phyloP scores from a whole-genome alignment of 1,140 invertebrate species.

The Phocides pigmalion region DNA sequence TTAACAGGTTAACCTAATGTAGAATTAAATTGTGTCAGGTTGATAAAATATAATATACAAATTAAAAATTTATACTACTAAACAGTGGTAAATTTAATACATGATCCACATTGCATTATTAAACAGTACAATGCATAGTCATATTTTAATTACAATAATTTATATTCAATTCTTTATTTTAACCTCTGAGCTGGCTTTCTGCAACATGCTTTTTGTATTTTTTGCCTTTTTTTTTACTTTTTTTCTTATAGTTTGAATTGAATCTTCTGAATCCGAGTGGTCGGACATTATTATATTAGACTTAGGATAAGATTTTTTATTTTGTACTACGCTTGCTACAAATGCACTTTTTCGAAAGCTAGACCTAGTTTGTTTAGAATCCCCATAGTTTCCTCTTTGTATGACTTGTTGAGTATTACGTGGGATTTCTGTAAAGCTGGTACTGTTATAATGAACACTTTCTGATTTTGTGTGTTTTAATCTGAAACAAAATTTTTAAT shows the following conservation, averaged over 20 bases:
- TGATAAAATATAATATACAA: too few species aligned
- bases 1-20: too few species aligned
- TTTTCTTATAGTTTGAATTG: constrained; percentile 67
- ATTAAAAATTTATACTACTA: too few species aligned
- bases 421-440: constrained; percentile 78
- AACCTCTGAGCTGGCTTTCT: constrained; percentile 54
- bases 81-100: not conserved
- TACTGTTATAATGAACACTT: constrained; percentile 62
- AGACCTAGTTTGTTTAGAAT: constrained; percentile 70
- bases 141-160: too few species aligned
- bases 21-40: too few species aligned
- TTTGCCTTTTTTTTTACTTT: constrained; percentile 83
- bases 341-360: constrained; percentile 85
- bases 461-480: constrained; percentile 70
- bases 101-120: constrained; percentile 3
- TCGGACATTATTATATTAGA: constrained; percentile 68
- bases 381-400: constrained; percentile 53
- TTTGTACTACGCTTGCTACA: constrained; percentile 84
- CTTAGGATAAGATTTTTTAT: constrained; percentile 63
- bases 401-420: constrained; percentile 58
- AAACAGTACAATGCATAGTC: not conserved
- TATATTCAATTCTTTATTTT: constrained; percentile 32
- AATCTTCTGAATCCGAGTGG: constrained; percentile 83
- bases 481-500: constrained; percentile 65
- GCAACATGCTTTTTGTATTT: constrained; percentile 63